Percentiles rank a stretch among this genome's conserved stretches.
These are phyloP conservation scores for Apodemia duryi DNA, from an alignment of 2,888 invertebrate genomes.

Conservation along the genomic window DNA sequence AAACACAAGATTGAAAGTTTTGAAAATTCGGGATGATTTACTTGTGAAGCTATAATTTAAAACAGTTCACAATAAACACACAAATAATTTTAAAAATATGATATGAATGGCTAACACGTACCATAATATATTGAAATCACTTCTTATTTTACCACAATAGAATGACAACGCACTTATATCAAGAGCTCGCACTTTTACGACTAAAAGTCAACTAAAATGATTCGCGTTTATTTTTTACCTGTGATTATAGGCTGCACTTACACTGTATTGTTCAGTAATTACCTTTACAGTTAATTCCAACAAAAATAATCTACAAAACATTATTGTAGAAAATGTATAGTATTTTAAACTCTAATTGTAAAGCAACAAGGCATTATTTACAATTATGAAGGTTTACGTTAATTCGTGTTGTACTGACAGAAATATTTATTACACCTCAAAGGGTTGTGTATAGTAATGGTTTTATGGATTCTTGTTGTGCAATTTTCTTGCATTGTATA, in stretches of 20 bases:
- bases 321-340: not conserved
- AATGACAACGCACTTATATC: constrained; percentile 20
- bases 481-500: constrained; percentile 67
- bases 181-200: constrained; percentile 10
- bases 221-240: constrained; percentile 50
- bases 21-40: too few relatives aligned
- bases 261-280: constrained; percentile 61
- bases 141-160: constrained; percentile 12
- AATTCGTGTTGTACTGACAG: constrained; percentile 43
- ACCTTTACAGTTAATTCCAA: constrained; percentile 58
- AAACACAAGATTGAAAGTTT: too few relatives aligned
- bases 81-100: not conserved
- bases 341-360: constrained; percentile 31
- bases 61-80: too few relatives aligned
- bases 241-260: constrained; percentile 61
- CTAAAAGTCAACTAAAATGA: constrained; percentile 44
- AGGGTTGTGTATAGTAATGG: constrained; percentile 69
- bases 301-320: constrained; percentile 36
- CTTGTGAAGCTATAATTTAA: too few relatives aligned
- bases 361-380: constrained; percentile 35
- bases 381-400: not conserved
- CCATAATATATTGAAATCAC: not conserved
- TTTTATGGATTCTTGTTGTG: constrained; percentile 71
- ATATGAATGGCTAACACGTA: not conserved
- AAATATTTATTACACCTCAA: constrained; percentile 70